Percentiles rank a stretch among this genome's conserved stretches.
These are phyloP conservation scores for Ylistrum balloti DNA, from an alignment of 1,140 invertebrate species.

Conservation along the genomic window DNA sequence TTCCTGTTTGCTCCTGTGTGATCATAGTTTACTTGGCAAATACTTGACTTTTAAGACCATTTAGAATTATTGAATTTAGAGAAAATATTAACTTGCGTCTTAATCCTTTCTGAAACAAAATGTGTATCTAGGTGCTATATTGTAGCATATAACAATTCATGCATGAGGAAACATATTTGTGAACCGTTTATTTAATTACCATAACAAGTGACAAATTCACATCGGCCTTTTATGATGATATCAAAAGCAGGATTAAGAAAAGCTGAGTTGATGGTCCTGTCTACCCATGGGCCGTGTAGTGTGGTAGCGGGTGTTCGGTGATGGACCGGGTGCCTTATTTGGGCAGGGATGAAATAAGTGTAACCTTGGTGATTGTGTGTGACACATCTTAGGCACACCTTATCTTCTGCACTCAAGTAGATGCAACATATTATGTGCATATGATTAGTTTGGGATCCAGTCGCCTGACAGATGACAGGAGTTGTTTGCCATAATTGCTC, in stretches of 20 bases:
- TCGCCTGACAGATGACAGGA: conserved; percentile 13
- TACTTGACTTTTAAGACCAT: neutral
- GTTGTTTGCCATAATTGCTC: conserved; percentile 27
- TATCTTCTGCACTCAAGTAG: conserved; percentile 7
- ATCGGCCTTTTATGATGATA: conserved; percentile 6
- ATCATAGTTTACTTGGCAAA: neutral
- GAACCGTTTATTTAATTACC: conserved; percentile 30
- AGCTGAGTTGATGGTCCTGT: conserved; percentile 22
- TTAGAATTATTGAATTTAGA: conserved; percentile 29
- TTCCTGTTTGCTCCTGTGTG: neutral
- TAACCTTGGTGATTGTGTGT: neutral
- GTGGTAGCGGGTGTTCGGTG: neutral
- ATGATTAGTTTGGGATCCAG: conserved; percentile 26
- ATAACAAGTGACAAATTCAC: conserved; percentile 27
- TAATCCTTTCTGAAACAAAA: conserved; percentile 35
- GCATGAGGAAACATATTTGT: conserved; percentile 15
- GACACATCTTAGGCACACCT: neutral
- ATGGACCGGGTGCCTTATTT: neutral
- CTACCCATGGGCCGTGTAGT: neutral
- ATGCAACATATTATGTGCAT: conserved; percentile 34
- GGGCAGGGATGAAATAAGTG: neutral
- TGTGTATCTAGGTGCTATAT: neutral
- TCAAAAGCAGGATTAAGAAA: conserved; percentile 35
- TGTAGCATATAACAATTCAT: neutral
- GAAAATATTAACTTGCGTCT: conserved; percentile 36